Evolutionary conservation across 2,113 vertebrate species (phyloP), one percentile per base, ranked within the genome.

Genomic region (Beaufortia kweichowensis): DNA sequence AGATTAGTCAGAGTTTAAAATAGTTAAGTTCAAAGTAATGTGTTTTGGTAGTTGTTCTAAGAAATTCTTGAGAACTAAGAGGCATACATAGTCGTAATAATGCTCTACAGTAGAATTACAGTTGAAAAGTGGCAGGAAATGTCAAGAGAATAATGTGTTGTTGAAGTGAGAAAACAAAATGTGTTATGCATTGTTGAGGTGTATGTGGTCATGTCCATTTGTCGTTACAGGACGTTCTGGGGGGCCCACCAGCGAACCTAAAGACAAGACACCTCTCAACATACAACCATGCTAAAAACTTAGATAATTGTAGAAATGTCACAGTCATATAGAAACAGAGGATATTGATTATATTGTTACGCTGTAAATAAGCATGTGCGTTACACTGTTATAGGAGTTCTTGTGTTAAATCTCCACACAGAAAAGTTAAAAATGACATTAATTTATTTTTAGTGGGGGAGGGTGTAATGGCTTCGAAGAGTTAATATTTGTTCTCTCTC

Each of bases 261-360:
- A 29, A 59, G 24, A 59, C 56, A 59, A 59, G 26, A 17, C 24
- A 59, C 56, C 14, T 59, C 56, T 59, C 26, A 59, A 59, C 56
- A 28, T 5, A 15, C 57, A 29, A 28, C 26, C 24, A 57, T 3
- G 17, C 46, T 48, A 48, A 48, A 48, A 48, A 15, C 19, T 48
- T 48, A 19, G 46, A 48, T 48, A 3, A 48, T 48, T 48, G 46
- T 19, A 4, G 17, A 19, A 19, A 48, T 48, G 46, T 48, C 46
- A 48, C 46, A 48, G 46, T 48, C 19, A 15, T 11, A 48, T 19
- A 4, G 46, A 48, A 48, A 15, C 19, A 48, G 41, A 46, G 14
- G 21, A 55, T 55, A 9, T 24, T 55, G 23, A 57, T 4, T 57
- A 12, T 57, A 57, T 57, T 57, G 55, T 24, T 57, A 57, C 24